Evolutionary conservation across 2,797 vertebrate genomes (phyloP), one percentile per base, ranked within the genome.

Genomic region (Silurus lanzhouensis): DNA sequence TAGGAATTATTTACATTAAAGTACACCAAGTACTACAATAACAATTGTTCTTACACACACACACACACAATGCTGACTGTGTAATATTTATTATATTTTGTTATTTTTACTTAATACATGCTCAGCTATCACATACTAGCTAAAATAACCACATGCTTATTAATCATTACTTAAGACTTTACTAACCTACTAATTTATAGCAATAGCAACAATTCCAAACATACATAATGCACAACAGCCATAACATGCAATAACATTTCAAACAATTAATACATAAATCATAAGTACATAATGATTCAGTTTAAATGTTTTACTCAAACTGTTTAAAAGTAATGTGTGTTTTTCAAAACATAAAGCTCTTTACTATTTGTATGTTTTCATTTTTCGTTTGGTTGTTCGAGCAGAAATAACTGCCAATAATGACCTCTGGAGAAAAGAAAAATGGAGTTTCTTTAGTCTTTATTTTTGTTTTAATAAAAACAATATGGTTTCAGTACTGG

Each of bases 401-500:
- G 77, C 15, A 31, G 22, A 79, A 79, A 46, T 79, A 64, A 64
- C 12, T 79, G 38, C 20, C 6, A 63, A 63, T 46, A 15, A 63
- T 46, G 38, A 79, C 27, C 57, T 60, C 1, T 22, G 17, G 8
- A 10, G 7, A 57, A 75, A 19, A 76, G 10, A 76, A 57, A 52
- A 52, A 52, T 7, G 0, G 48, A 7, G 22, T 75, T 77, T 7
- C 8, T 46, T 61, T 48, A n/a, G 20, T 44, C 5, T 38, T 75
- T 81, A 25, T 57, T 19, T 60, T 71, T 70, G 25, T 9, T 60
- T 38, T 60, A 48, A n/a, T 9, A n/a, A 38, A 15, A 74, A 46
- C 20, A 66, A 58, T 82, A 77, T 77, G 80, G 19, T 72, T 81
- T 38, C 44, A 66, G 19, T 66, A 74, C 20, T 55, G 57, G 63